Evolutionary conservation across 2,113 vertebrate genomes (phyloP), one percentile per base, ranked within the genome.

Genomic region (Danio rerio): DNA sequence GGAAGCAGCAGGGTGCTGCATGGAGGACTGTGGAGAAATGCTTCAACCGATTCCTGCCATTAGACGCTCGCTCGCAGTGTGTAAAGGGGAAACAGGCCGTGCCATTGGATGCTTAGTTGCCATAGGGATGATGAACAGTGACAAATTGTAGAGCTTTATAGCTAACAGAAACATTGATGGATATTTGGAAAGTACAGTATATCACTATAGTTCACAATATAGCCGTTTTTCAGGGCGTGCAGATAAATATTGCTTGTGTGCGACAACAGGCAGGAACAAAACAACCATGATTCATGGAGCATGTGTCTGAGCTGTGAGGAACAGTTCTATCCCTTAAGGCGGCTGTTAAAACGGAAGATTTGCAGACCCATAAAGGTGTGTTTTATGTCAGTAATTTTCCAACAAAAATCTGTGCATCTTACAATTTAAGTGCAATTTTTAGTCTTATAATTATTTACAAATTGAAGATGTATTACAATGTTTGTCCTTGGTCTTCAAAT

Each of bases 71-170:
- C 47, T 31, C 8, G 7, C 47, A 13, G 0, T 12, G 4, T 50
- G 21, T 71, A 71, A 20, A 47, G 73, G 42, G 71, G 71, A 86
- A 85, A 10, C 70, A 66, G 73, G 69, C 83, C 50, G 68, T 73
- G 83, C 83, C 72, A 84, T 78, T 86, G 87, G 89, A 78, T 77
- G 82, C 83, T 79, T 79, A 59, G 92, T 93, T 93, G 89, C 91
- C 90, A 93, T 92, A 90, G 91, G 87, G 91, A 93, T 88, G 84
- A 69, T 58, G 88, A 76, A 81, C 74, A 66, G 82, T 84, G 88
- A 77, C 80, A 88, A 87, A 88, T 84, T 80, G 81, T 62, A 43
- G 78, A 52, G 70, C 47, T 72, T 82, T 75, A 80, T 58, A 78
- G 88, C 74, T 84, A 87, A 86, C 78, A 76, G 82, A 78, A 80